A percentile compares a stretch with the other conserved stretches of the same genome.
Evolutionary conservation across 2,797 vertebrate species (phyloP).

Genomic region (Paguma larvata): DNA sequence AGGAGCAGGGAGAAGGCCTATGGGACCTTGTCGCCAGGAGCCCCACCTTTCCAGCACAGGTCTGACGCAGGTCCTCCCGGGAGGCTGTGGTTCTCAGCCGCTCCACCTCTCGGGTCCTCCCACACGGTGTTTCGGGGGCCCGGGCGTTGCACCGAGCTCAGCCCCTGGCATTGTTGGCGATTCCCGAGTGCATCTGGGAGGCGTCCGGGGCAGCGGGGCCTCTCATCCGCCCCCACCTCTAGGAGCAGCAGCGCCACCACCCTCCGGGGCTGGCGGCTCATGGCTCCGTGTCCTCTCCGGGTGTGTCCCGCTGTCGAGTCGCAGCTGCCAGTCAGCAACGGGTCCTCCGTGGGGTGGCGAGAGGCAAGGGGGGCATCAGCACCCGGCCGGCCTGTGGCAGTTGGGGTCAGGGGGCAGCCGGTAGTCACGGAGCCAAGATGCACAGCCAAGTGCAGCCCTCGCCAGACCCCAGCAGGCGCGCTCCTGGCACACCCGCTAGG

Average conservation of each 20-base stretch:
- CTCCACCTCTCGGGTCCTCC: background rate
- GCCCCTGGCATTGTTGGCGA: slow-evolving; percentile 12
- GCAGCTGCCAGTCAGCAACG: background rate
- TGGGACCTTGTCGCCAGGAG: background rate
- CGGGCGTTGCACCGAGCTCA: background rate
- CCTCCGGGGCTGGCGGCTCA: slow-evolving; percentile 31
- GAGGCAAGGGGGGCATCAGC: no score
- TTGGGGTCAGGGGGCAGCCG: background rate
- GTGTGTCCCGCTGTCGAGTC: background rate
- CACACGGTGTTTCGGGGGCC: background rate
- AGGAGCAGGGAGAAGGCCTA: background rate
- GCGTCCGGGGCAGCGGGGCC: background rate
- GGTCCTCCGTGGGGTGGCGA: background rate
- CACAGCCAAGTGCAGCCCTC: no score
- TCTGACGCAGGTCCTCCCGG: fast-evolving
- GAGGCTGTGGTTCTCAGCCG: background rate
- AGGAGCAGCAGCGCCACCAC: slow-evolving; percentile 69
- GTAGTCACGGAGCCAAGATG: background rate
- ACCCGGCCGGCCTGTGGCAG: background rate
- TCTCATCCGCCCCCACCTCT: slow-evolving; percentile 70
- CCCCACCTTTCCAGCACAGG: background rate
- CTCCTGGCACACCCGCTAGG: background rate
- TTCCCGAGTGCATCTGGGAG: background rate
- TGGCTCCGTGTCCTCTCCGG: slow-evolving; percentile 46
- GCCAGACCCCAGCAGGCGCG: no score